phyloP scores from a whole-genome alignment of 2,113 vertebrate genomes.

The Plecturocebus donacophilus region DNA sequence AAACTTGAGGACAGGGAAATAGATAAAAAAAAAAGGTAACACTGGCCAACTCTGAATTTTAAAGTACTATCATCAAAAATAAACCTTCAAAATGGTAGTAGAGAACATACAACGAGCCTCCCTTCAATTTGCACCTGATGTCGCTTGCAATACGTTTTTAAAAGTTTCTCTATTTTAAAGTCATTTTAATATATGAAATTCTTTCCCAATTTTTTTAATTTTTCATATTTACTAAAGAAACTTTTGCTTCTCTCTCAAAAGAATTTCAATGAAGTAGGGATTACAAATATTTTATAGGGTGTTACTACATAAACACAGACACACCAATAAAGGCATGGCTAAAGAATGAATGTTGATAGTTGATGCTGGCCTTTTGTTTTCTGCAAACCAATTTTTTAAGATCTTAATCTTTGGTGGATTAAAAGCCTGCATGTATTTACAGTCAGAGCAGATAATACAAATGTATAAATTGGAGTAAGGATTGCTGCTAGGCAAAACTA shows the following conservation, averaged over 20 bases:
- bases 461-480: not conserved
- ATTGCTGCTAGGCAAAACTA: not conserved
- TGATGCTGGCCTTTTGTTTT: not conserved
- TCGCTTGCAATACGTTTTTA: not conserved
- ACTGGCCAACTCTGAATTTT: not conserved
- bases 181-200: not conserved
- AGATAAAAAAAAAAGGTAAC: not conserved
- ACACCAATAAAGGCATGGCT: not conserved
- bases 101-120: not conserved
- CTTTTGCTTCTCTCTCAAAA: not conserved
- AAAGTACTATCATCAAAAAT: slow-evolving; percentile 7
- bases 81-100: not conserved
- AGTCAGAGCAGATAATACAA: not conserved
- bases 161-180: not conserved
- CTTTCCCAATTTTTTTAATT: not conserved
- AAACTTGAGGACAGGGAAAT: not conserved
- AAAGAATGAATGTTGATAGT: not conserved
- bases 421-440: not conserved
- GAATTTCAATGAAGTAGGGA: not conserved
- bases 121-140: not conserved
- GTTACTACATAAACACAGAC: not conserved
- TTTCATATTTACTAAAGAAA: not conserved
- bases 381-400: not conserved
- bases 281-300: not conserved
- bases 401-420: not conserved